Conservation (phyloP, 2,888 invertebrate species). For the Phengaris alcon region DNA sequence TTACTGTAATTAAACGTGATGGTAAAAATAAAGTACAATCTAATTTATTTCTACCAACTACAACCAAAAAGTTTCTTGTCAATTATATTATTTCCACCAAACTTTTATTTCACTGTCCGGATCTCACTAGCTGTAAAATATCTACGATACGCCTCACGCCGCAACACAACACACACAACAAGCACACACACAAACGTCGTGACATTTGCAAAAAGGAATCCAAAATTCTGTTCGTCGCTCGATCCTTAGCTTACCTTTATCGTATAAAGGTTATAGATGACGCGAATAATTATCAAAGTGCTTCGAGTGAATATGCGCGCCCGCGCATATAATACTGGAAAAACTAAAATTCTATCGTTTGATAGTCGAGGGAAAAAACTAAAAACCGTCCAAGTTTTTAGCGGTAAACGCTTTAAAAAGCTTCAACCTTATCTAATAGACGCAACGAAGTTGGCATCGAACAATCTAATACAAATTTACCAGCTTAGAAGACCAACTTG, state of each 20-base stretch:
- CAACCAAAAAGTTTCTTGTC: slow-evolving; percentile 11
- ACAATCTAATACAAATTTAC: neutral
- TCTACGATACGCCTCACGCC: slow-evolving; percentile 51
- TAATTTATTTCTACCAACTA: slow-evolving; percentile 6
- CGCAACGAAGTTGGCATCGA: neutral
- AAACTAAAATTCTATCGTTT: slow-evolving; percentile 22
- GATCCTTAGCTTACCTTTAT: slow-evolving; percentile 39
- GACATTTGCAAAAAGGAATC: slow-evolving; percentile 52
- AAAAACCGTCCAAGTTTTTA: slow-evolving; percentile 13
- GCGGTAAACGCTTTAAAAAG: neutral
- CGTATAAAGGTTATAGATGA: slow-evolving; percentile 23
- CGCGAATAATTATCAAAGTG: slow-evolving; percentile 18
- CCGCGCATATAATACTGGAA: slow-evolving; percentile 10
- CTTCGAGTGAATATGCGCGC: slow-evolving; percentile 19
- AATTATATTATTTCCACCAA: slow-evolving; percentile 14
- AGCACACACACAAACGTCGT: slow-evolving; percentile 41
- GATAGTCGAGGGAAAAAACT: slow-evolving; percentile 15
- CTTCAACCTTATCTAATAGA: neutral
- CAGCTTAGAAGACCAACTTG: neutral
- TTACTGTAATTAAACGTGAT: neutral
- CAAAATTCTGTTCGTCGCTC: slow-evolving; percentile 50
- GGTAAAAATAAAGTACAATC: neutral
- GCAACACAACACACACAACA: slow-evolving; percentile 40
- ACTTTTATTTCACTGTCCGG: slow-evolving; percentile 13
- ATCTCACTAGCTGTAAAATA: slow-evolving; percentile 51